These are phyloP conservation scores for Tiliacea aurago DNA, from an alignment of 2,888 invertebrate species.

Conservation along the genomic window DNA sequence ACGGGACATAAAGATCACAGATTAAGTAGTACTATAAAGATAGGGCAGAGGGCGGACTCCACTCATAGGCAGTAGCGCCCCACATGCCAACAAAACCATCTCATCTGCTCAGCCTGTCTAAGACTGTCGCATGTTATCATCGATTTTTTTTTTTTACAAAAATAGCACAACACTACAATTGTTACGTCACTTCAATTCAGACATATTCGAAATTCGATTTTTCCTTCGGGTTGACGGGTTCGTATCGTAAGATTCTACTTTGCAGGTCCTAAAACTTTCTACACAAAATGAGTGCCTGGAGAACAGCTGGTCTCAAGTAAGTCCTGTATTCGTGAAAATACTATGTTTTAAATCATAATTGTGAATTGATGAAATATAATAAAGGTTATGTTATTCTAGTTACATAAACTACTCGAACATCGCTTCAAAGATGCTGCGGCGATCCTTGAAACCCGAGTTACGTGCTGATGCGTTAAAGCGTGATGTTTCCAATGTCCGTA, in stretches of 20 bases:
- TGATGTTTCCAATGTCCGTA: slow-evolving; percentile 94
- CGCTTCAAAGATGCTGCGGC: slow-evolving; percentile 95
- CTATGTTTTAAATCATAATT: background rate
- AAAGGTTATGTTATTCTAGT: slow-evolving; percentile 88
- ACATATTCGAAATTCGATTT: slow-evolving; percentile 50
- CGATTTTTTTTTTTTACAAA: too few relatives aligned
- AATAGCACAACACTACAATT: slow-evolving; percentile 29
- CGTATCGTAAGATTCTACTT: slow-evolving; percentile 25
- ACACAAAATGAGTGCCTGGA: slow-evolving; percentile 94
- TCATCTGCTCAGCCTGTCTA: too few relatives aligned
- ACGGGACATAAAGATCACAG: too few relatives aligned
- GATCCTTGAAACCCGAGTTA: slow-evolving; percentile 94
- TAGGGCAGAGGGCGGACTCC: too few relatives aligned
- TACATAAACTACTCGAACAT: slow-evolving; percentile 99
- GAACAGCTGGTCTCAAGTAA: slow-evolving; percentile 96
- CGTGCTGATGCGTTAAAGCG: slow-evolving; percentile 94
- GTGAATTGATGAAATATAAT: slow-evolving; percentile 1
- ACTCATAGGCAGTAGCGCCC: too few relatives aligned
- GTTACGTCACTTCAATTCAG: slow-evolving; percentile 73
- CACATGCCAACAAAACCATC: too few relatives aligned
- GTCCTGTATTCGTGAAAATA: slow-evolving; percentile 66
- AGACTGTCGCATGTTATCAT: too few relatives aligned
- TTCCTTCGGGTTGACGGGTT: slow-evolving; percentile 12
- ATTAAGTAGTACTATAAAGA: too few relatives aligned
- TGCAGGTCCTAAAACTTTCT: slow-evolving; percentile 27